Base-by-base conservation (phyloP, 2,888 invertebrate species). In the Koerneria pararmatus region DNA sequence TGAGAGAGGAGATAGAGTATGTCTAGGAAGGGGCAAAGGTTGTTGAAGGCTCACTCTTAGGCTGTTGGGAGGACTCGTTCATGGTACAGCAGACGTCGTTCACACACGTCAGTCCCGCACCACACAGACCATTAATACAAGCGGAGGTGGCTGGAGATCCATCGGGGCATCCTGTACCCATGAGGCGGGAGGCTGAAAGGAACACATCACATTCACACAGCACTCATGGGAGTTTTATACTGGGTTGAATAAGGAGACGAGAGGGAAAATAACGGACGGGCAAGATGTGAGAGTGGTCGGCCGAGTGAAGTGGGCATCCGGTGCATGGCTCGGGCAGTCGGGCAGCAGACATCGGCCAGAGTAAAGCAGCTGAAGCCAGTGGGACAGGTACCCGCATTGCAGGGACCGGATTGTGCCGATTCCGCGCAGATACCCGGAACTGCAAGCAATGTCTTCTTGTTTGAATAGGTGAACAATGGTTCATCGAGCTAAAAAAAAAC, bases 91-190 rank as follows among this genome's bases (percentile, higher is more conserved):
- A 78, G 49, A 71, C 69, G 31, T 69, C 69, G 57, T 73, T 74
- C 69, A 71, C 69, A 66, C 80, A 80, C 24, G 73, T 71, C 66
- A 70, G 74, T 24, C 78, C 80, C 49, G 73, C 71, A 24, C 76
- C 76, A 66, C 79, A 79, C 37, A 75, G 77, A 15, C 80, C 82
- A 65, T 76, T 78, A 69, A 82, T 77, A 70, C 82, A 82, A 24
- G 78, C 74, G 22, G 80, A 80, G 37, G 72, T 72, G 35, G 74
- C 69, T 8, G 69, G 56, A 22, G 69, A 68, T 48, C 77, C 77
- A 59, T 75, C 74, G 37, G 75, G 70, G 69, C 78, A 79, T 11
- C 48, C 69, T 22, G 65, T 48, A 37, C 54, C 61, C 37, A 62
- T 22, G 35, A 22, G 4, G 53, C 62, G 62, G 29, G 62, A 37